Evolutionary conservation across 2,888 invertebrate genomes (phyloP), one percentile per base, ranked within the genome.

Genomic region (Oxytorus armatus): DNA sequence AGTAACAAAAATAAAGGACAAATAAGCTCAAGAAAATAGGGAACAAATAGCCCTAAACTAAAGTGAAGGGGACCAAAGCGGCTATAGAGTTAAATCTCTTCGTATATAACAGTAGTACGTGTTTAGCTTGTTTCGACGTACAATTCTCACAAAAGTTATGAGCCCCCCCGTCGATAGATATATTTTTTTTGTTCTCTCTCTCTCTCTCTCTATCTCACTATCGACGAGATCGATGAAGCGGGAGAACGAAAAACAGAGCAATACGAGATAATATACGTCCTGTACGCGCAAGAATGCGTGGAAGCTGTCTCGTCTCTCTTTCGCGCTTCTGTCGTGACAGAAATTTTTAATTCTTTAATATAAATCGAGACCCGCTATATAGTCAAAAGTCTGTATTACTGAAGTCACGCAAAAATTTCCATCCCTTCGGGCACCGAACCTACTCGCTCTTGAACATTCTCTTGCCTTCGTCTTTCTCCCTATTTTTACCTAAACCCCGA

Each of bases 311-410:
- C 65, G 23, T 57, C 79, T 39, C 39, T 47, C 68, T n/a, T n/a
- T 55, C 66, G 55, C 59, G 74, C 23, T 42, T 79, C 57, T 51
- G 53, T 73, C 79, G 79, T 79, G 79, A 75, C 75, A 51, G 25
- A 75, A 79, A 57, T 75, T 79, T 79, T 65, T 61, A 57, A 70
- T 79, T 79, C 70, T 74, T 79, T 79, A 79, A 79, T 79, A 79
- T 75, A 69, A 61, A 18, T 23, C 72, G 49, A 36, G n/a, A 18
- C 18, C 23, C n/a, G 18, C 11, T n/a, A n/a, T n/a, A n/a, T n/a
- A 16, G 44, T 18, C 11, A 36, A n/a, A 21, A 39, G 10, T 4
- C 53, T 23, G n/a, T 18, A 29, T 18, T 36, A 33, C 36, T 16
- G 57, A 18, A 69, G 53, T 42, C 44, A 70, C 7, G 49, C 55